A percentile compares a stretch with the other conserved stretches of the same genome.
Evolutionary conservation across 2,797 vertebrate species (phyloP).

Genomic region (Periparus ater): DNA sequence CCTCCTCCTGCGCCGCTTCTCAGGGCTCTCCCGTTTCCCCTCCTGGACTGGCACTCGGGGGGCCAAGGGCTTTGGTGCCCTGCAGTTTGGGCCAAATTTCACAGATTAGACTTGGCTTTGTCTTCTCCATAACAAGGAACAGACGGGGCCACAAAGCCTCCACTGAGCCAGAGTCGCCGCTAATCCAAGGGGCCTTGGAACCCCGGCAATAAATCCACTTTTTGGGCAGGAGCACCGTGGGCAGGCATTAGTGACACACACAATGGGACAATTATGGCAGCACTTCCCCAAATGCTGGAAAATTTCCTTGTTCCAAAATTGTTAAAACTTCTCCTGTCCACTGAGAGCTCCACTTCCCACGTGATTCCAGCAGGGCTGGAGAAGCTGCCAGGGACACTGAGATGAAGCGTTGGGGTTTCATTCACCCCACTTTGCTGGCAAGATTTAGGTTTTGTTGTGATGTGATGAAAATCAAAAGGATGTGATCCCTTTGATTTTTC

Average conservation of each 20-base stretch:
- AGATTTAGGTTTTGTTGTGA: rapidly evolving
- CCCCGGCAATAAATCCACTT: not conserved
- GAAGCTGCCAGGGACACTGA: not conserved
- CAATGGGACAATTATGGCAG: constrained; percentile 27
- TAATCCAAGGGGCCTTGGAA: constrained; percentile 28
- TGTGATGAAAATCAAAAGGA: too few relatives aligned
- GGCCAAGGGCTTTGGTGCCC: constrained; percentile 17
- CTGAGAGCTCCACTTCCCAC: not conserved
- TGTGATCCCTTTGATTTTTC: not conserved
- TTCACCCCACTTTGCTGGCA: not conserved
- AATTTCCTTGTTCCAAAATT: not conserved
- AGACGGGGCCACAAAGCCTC: constrained; percentile 24
- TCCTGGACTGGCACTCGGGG: constrained; percentile 31
- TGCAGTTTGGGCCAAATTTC: constrained; percentile 50
- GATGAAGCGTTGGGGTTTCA: not conserved
- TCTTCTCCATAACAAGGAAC: not conserved
- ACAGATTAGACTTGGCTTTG: constrained; percentile 55
- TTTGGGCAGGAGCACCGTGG: not conserved
- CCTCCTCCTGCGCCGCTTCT: constrained; percentile 70
- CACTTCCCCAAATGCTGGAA: not conserved
- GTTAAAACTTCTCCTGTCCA: not conserved
- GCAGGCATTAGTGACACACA: not conserved
- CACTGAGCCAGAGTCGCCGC: not conserved
- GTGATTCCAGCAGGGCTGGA: not conserved
- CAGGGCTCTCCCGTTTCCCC: constrained; percentile 73